phyloP scores from a whole-genome alignment of 1,140 invertebrate genomes.

The Cotesia vestalis region DNA sequence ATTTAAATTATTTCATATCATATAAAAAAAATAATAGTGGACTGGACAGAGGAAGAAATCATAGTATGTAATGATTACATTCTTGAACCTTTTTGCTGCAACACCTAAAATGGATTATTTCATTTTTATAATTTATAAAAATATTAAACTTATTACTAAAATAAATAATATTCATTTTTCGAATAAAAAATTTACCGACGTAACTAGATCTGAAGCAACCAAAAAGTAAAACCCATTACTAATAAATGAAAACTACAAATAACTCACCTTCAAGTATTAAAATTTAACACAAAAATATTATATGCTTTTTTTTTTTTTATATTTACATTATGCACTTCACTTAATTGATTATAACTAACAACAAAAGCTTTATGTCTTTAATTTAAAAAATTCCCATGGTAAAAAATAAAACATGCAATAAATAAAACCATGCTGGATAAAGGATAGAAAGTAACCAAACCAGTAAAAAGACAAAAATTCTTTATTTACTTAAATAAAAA shows the following conservation, averaged over 20 bases:
- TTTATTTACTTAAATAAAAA: slow-evolving; percentile 57
- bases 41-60: slow-evolving; percentile 45
- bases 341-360: slow-evolving; percentile 1
- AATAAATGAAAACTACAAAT: background rate
- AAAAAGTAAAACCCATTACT: background rate
- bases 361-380: background rate
- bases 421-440: slow-evolving; percentile 50
- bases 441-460: slow-evolving; percentile 59
- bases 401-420: slow-evolving; percentile 38
- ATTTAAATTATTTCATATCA: slow-evolving; percentile 37
- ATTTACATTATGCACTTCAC: background rate
- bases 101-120: slow-evolving; percentile 62
- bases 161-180: background rate
- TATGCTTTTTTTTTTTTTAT: background rate
- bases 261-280: slow-evolving; percentile 17
- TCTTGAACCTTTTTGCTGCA: slow-evolving; percentile 88
- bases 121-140: slow-evolving; percentile 9
- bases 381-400: slow-evolving; percentile 1
- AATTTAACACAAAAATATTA: background rate
- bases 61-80: slow-evolving; percentile 73
- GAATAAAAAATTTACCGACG: slow-evolving; percentile 22
- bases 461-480: slow-evolving; percentile 58
- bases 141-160: background rate
- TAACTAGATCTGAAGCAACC: slow-evolving; percentile 12
- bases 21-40: slow-evolving; percentile 50